These are phyloP conservation scores for Falco novaeseelandiae DNA, from an alignment of 2,797 vertebrate species.

Conservation along the genomic window DNA sequence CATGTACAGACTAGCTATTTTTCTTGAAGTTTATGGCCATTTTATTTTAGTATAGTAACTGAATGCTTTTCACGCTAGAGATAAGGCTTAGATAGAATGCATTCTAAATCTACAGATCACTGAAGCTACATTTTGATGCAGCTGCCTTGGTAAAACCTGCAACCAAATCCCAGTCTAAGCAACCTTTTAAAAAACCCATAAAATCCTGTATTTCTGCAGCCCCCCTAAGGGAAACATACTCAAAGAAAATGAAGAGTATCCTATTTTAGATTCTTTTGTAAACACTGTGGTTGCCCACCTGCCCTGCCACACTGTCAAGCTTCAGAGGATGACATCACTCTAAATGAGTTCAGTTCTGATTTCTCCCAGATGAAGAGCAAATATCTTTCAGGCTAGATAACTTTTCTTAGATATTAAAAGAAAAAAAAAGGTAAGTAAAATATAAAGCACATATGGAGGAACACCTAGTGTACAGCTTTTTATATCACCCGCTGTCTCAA, in stretches of 20 bases:
- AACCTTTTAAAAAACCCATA: background rate
- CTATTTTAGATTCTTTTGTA: slow-evolving; percentile 43
- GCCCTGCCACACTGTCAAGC: background rate
- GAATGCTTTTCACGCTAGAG: background rate
- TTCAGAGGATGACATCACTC: background rate
- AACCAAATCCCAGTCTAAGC: slow-evolving; percentile 4
- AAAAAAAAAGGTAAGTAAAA: background rate
- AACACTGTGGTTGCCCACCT: slow-evolving; percentile 43
- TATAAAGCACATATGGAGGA: background rate
- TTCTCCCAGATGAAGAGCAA: slow-evolving; percentile 6
- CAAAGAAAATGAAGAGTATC: slow-evolving; percentile 42
- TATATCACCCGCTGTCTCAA: background rate
- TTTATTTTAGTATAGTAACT: background rate
- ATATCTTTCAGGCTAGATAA: background rate
- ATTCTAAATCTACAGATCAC: background rate
- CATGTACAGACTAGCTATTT: background rate
- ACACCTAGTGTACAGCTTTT: background rate
- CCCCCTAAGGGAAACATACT: slow-evolving; percentile 56
- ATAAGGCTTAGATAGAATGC: background rate
- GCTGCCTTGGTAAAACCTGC: slow-evolving; percentile 39
- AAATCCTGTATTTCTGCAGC: slow-evolving; percentile 36
- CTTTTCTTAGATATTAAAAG: background rate
- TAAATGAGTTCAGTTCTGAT: slow-evolving; percentile 26
- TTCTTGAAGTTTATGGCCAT: background rate
- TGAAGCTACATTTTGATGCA: background rate